phyloP scores from a whole-genome alignment of 2,113 vertebrate species.

The Epinephelus lanceolatus region DNA sequence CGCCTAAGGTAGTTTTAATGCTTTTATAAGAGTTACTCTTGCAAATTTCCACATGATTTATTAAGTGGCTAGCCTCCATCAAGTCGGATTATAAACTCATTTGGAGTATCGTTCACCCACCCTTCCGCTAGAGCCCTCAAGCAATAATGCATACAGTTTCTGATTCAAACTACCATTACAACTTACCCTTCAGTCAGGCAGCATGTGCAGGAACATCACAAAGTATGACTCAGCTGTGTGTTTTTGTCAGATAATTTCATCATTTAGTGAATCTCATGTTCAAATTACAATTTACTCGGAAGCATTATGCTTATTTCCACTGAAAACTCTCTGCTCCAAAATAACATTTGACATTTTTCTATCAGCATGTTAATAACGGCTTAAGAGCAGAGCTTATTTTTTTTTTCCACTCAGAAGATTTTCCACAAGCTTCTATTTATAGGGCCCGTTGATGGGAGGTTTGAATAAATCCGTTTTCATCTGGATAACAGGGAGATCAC shows the following conservation, averaged over 20 bases:
- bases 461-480: slow-evolving; percentile 85
- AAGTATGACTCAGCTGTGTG: slow-evolving; percentile 57
- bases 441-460: slow-evolving; percentile 79
- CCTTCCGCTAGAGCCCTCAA: slow-evolving; percentile 32
- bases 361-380: slow-evolving; percentile 84
- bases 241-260: slow-evolving; percentile 45
- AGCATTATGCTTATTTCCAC: slow-evolving; percentile 46
- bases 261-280: slow-evolving; percentile 37
- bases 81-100: slow-evolving; percentile 40
- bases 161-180: slow-evolving; percentile 51
- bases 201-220: slow-evolving; percentile 41
- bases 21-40: slow-evolving; percentile 28
- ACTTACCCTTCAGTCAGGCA: slow-evolving; percentile 49
- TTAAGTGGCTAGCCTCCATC: slow-evolving; percentile 32
- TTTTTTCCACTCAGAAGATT: slow-evolving; percentile 71
- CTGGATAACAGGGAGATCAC: slow-evolving; percentile 83
- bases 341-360: slow-evolving; percentile 78
- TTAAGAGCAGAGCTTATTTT: slow-evolving; percentile 82
- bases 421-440: slow-evolving; percentile 83
- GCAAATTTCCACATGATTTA: slow-evolving; percentile 33
- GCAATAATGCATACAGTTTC: slow-evolving; percentile 48
- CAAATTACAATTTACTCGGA: slow-evolving; percentile 30
- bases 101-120: slow-evolving; percentile 43
- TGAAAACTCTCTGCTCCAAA: slow-evolving; percentile 56
- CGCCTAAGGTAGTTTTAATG: slow-evolving; percentile 15